phyloP scores from a whole-genome alignment of 2,797 vertebrate genomes.

The Falco biarmicus region DNA sequence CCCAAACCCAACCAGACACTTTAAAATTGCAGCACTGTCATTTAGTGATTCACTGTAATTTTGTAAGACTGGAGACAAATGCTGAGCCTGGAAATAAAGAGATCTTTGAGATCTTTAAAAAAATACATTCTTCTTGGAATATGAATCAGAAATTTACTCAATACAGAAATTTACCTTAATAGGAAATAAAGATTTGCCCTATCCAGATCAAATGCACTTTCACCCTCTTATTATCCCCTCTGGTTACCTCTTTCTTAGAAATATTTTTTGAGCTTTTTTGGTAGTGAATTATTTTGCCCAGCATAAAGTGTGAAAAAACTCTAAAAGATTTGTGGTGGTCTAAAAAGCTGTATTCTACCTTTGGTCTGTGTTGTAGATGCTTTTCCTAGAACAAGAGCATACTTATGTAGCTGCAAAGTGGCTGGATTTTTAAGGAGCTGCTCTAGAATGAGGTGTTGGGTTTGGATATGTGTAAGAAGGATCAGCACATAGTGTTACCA shows the following conservation, averaged over 20 bases:
- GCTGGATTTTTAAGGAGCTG: background rate
- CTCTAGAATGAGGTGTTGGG: background rate
- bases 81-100: background rate
- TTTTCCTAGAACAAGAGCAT: background rate
- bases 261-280: background rate
- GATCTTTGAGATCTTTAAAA: background rate
- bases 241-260: background rate
- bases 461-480: background rate
- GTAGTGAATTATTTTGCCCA: background rate
- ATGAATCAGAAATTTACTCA: background rate
- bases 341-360: background rate
- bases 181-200: background rate
- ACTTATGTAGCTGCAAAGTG: background rate
- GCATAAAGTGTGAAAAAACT: background rate
- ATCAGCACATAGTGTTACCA: background rate
- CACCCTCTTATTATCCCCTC: background rate
- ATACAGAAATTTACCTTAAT: background rate
- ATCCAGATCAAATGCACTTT: background rate
- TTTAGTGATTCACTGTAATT: background rate
- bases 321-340: background rate
- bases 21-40: background rate
- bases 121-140: background rate
- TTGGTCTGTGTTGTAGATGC: background rate
- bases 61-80: background rate
- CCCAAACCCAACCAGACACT: background rate